These are phyloP conservation scores for Theonella swinhoei DNA, from an alignment of 37 sponge, comb jelly and placozoan species.

Conservation along the genomic window DNA sequence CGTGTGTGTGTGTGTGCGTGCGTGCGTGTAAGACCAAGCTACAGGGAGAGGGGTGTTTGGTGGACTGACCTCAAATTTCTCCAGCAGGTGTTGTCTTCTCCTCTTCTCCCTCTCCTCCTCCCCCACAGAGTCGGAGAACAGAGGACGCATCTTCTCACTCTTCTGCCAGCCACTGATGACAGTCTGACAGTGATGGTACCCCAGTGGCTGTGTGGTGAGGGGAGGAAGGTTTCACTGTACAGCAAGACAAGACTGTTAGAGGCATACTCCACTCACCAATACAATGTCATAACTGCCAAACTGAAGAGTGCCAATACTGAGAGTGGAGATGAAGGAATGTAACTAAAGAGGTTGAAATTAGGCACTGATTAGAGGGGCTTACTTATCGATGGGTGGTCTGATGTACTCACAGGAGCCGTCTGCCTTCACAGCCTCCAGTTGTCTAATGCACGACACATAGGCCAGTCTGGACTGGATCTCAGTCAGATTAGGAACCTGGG, in stretches of 20 bases:
- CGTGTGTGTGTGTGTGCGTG: not conserved
- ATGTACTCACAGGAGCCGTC: conserved; percentile 80
- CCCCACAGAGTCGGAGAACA: conserved; percentile 13
- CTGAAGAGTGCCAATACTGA: conserved; percentile 76
- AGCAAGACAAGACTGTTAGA: too few relatives aligned
- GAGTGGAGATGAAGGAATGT: not conserved
- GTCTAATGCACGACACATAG: conserved; percentile 88
- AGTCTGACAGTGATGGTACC: conserved; percentile 63
- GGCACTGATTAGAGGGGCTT: conserved; percentile 6
- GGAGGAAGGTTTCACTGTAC: not conserved
- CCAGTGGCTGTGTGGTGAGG: conserved; percentile 52
- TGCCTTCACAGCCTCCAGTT: conserved; percentile 79
- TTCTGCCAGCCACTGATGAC: conserved; percentile 72
- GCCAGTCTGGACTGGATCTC: conserved; percentile 93
- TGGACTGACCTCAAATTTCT: conserved; percentile 29
- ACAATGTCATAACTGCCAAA: conserved; percentile 85
- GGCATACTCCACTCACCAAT: conserved; percentile 59
- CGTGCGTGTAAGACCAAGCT: not conserved
- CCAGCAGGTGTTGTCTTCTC: not conserved
- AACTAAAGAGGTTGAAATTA: not conserved
- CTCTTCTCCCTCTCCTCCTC: not conserved
- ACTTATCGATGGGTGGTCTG: conserved; percentile 91
- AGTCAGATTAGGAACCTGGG: conserved; percentile 81
- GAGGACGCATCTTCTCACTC: conserved; percentile 37
- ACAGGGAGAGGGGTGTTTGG: not conserved